Base-by-base conservation (phyloP, 1,140 invertebrate species). In the Drosophila neocordata region DNA sequence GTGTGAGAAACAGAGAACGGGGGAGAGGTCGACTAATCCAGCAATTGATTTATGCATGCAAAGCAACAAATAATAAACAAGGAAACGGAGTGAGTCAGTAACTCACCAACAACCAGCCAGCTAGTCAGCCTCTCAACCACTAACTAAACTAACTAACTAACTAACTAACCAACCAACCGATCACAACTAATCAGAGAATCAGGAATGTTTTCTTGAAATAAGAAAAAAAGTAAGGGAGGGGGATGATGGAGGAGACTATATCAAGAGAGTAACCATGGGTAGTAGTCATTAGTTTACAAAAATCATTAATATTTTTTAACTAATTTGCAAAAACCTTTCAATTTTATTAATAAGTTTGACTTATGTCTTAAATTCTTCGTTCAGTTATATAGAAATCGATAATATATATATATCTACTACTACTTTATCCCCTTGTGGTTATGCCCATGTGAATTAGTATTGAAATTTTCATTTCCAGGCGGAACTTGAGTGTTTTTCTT, bases 21-120 rank as follows among this genome's bases (percentile, higher is more conserved):
- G 27, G 15, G 7, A 18, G 51, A 60, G 57, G 38, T n/a, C 13
- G 51, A 52, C 56, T 61, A 37, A 64, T 59, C 65, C 37, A 44
- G 48, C 41, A 65, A 63, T 56, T 82, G 79, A 84, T 82, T 82
- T 79, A 84, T 82, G 75, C 67, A 83, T 84, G 76, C 70, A 72
- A 76, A 80, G 63, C 44, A 55, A 66, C 63, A 64, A 63, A 75
- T 69, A 75, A 63, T 63, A 66, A 72, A 78, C 63, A 15, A 79
- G 77, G 77, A 80, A 85, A 64, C 63, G 53, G 61, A 77, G 65
- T 80, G 73, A 85, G 73, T 85, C 70, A 80, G 73, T 77, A 70
- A 57, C 56, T 78, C 41, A 55, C 44, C 41, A 34, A 44, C 38
- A 27, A 63, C 24, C 27, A 31, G 5, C 27, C 27, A 31, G 27